phyloP scores from a whole-genome alignment of 2,113 vertebrate species.

The Theristicus caerulescens region DNA sequence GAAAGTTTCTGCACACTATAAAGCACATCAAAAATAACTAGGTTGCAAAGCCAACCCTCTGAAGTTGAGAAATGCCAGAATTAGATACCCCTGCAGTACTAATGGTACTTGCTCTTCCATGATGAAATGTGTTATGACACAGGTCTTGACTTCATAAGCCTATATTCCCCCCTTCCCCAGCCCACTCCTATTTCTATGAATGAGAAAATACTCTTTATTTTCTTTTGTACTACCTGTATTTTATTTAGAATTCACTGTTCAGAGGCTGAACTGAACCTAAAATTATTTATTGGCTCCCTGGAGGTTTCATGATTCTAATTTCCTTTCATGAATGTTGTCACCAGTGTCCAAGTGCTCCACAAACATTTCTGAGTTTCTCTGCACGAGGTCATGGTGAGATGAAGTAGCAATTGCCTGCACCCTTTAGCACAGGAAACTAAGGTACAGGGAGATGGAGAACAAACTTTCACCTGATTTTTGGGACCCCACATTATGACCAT shows the following conservation, averaged over 20 bases:
- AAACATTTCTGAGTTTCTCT: background rate
- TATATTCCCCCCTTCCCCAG: background rate
- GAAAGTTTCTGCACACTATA: background rate
- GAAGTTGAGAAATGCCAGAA: slow-evolving; percentile 19
- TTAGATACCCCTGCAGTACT: slow-evolving; percentile 47
- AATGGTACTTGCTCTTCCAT: background rate
- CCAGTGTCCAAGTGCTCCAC: background rate
- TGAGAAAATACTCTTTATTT: background rate
- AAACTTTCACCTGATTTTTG: background rate
- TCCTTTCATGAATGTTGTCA: fast-evolving
- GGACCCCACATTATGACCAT: background rate
- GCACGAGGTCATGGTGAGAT: fast-evolving
- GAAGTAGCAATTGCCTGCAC: background rate
- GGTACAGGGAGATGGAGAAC: background rate
- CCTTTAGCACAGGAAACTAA: background rate
- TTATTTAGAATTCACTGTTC: background rate
- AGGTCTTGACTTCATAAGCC: background rate
- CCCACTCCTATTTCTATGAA: background rate
- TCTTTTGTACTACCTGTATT: background rate
- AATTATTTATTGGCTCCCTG: background rate
- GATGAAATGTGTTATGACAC: slow-evolving; percentile 43
- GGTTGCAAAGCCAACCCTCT: slow-evolving; percentile 21
- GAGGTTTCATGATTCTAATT: background rate
- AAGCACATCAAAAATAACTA: background rate
- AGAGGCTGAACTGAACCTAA: background rate